phyloP scores from a whole-genome alignment of 2,113 vertebrate species.

The Etheostoma cragini region DNA sequence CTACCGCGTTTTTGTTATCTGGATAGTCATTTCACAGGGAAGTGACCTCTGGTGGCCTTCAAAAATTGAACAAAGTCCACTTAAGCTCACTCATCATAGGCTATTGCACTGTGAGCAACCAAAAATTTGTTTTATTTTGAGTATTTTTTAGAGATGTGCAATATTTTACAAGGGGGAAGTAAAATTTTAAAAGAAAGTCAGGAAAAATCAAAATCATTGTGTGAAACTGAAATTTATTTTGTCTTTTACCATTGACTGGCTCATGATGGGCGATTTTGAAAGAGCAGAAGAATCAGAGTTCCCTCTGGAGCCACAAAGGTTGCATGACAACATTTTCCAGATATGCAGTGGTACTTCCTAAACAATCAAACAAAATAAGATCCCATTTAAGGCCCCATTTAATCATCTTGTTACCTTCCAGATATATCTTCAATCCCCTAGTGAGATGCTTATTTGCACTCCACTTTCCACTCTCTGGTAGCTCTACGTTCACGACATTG shows the following conservation, averaged over 20 bases:
- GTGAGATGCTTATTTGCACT: neutral
- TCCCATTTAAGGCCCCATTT: neutral
- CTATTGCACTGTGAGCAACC: neutral
- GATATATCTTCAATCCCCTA: neutral
- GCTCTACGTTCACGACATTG: constrained; percentile 96
- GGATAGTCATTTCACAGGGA: neutral
- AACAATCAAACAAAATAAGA: neutral
- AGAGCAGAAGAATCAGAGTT: neutral
- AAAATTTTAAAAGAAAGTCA: neutral
- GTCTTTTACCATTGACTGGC: neutral
- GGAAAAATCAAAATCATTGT: neutral
- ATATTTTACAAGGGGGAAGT: neutral
- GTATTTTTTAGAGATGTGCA: neutral
- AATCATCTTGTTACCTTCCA: neutral
- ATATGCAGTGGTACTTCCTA: neutral
- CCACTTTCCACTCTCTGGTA: constrained; percentile 50
- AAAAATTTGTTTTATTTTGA: neutral
- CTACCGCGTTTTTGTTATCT: neutral
- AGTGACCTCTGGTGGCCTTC: neutral
- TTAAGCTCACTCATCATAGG: neutral
- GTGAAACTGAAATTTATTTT: neutral
- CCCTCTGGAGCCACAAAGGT: neutral
- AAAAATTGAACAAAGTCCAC: neutral
- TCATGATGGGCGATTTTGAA: neutral
- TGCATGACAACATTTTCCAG: neutral